Base-by-base conservation (phyloP, 2,113 vertebrate genomes). In the Phrynosoma blainvillii region DNA sequence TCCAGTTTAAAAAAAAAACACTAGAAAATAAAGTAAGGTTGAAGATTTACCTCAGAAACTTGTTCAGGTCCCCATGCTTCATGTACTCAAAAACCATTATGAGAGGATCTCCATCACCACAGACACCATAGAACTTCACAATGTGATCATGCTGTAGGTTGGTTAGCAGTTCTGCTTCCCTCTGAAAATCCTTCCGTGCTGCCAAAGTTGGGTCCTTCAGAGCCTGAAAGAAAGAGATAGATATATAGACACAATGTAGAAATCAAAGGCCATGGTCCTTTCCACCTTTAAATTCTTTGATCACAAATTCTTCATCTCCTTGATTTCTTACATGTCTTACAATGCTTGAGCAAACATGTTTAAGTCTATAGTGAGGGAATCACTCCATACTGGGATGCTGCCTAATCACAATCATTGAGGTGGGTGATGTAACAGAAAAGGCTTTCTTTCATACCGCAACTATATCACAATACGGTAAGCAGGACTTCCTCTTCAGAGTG, bases 51-150 rank as follows among this genome's bases (percentile, higher is more conserved):
- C 99, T 98, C 91, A 99, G 97, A 96, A 99, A 99, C 90, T 99
- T 99, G 94, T 99, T 99, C 90, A 99, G 98, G 94, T 99, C 99
- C 5, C 99, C 99, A 0, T 99, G 98, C 93, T 98, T 99, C 99
- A 99, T 99, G 96, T 99, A 99, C 90, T 99, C 99, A 1, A 99
- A 99, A 90, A 99, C 98, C 98, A 99, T 99, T 95, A 99, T 99
- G 94, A 99, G 98, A 0, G 98, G 99, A 88, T 99, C 99, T 0
- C 98, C 99, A 0, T 99, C 99, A 0, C 99, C 99, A 7, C 99
- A 99, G 82, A 99, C 99, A 0, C 99, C 99, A 0, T 99, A 99
- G 92, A 99, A 99, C 82, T 98, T 99, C 82, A 99, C 99, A 0
- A 99, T 99, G 96, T 99, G 99, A 68, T 99, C 98, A 0, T 99